Evolutionary conservation across 2,797 vertebrate genomes (phyloP).

Genomic region (Poeciliopsis turneri): DNA sequence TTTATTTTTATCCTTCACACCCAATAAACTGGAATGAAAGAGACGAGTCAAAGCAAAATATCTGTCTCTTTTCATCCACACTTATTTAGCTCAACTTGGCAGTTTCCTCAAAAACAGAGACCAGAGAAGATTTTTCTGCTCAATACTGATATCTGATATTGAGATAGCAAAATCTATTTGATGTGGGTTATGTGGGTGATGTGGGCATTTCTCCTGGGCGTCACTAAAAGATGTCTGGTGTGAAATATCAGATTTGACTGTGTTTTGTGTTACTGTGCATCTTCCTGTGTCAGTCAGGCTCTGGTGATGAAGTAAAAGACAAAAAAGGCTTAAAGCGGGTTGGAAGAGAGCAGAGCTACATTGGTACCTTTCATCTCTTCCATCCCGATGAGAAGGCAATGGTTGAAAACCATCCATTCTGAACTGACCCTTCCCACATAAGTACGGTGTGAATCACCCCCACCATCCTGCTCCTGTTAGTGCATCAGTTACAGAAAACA

Average conservation of each 20-base stretch:
- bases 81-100: neutral
- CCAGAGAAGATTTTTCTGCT: neutral
- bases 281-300: slow-evolving; percentile 26
- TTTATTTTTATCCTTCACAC: neutral
- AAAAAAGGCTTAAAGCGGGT: slow-evolving; percentile 18
- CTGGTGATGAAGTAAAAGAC: slow-evolving; percentile 50
- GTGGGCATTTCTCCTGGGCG: neutral
- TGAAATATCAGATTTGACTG: neutral
- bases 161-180: neutral
- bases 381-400: slow-evolving; percentile 50
- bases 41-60: neutral
- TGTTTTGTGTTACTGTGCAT: neutral
- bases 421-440: slow-evolving; percentile 22
- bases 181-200: neutral
- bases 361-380: slow-evolving; percentile 75
- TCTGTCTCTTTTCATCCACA: neutral
- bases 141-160: neutral
- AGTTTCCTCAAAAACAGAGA: neutral
- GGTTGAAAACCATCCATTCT: slow-evolving; percentile 67
- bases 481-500: slow-evolving; percentile 53
- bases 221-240: neutral
- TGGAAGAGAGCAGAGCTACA: slow-evolving; percentile 50
- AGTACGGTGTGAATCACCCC: neutral
- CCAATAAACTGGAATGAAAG: neutral
- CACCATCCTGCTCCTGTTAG: slow-evolving; percentile 41